Evolutionary conservation across 2,113 vertebrate genomes (phyloP), one percentile per base, ranked within the genome.

Genomic region (Colaptes auratus): DNA sequence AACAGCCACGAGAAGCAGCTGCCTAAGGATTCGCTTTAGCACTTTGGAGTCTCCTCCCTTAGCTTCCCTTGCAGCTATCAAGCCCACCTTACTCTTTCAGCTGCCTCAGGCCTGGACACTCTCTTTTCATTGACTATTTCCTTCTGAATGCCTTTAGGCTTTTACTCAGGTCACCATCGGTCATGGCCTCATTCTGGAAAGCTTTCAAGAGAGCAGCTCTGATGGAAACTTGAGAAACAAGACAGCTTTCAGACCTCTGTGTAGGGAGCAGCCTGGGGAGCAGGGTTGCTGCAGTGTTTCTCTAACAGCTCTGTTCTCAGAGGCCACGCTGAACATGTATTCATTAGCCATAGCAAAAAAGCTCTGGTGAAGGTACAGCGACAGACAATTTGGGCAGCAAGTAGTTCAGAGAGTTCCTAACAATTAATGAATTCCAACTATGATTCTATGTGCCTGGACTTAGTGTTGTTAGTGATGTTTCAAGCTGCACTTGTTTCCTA

Each of bases 111-210:
- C 82, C 59, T 67, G 70, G 63, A 74, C 66, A 56, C 31, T 58
- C 48, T 88, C 15, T 58, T 88, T 83, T 73, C 74, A 73, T 30
- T 82, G 74, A 80, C 61, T 78, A 73, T 89, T 96, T 88, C 82
- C 65, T 79, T 48, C 84, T 78, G 89, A 93, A 89, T 86, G 61
- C 69, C 69, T 93, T 70, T 87, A 94, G 77, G 83, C 77, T 92
- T 92, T 92, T 61, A n/a, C 66, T 81, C 69, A 42, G 71, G 39
- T 35, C 78, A 79, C 80, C 67, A 84, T 93, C 89, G 86, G 73
- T 93, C 84, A 79, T 2, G 1, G 23, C 48, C 36, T 86, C 63
- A 27, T 89, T 89, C 83, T 46, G 71, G 52, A 82, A 73, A 88
- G n/a, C 75, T 90, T 90, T 78, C 74, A 56, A 67, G 72, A 76